Base-by-base conservation (phyloP, 2,797 vertebrate genomes). In the Australoheros facetus region DNA sequence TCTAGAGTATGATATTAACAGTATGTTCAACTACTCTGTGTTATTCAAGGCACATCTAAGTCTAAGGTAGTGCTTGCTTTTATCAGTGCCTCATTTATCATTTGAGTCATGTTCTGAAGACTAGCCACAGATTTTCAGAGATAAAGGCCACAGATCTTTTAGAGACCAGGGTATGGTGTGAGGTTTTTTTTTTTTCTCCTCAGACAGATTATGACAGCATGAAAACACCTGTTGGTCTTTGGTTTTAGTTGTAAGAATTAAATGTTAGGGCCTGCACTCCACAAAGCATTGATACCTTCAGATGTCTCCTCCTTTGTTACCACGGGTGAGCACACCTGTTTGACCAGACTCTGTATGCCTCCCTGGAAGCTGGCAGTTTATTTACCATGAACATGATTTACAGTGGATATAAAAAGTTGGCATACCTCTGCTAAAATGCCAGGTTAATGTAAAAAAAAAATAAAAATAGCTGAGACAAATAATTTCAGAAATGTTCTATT, bases 121-220 rank as follows among this genome's bases (percentile, higher is more conserved):
- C 80, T 59, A 59, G 83, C 59, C 56, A 34, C 39, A 74, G 76
- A 83, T 80, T 85, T 87, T 85, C 74, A 77, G 75, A 82, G 82
- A 86, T 91, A 81, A 86, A 87, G 58, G 69, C 59, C 64, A 69
- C 4, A 1, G 64, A 51, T 69, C 39, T 28, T 85, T 60, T 82
- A 69, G 26, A 51, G 64, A 53, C 42, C 39, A 66, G 62, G 62
- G 42, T 26, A 53, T 69, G 45, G 45, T 32, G 26, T 51, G 16
- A 69, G 64, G 0, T 2, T 48, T 26, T 69, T 60, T 32, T 26
- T 48, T n/a, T 3, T 13, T 83, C 83, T 88, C 59, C 80, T 84
- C 70, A 74, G 80, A 69, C 62, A 79, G 79, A 91, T 90, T 87
- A 73, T 71, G 85, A 90, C 73, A 75, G 85, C 82, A 81, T 74